phyloP scores from a whole-genome alignment of 2,888 invertebrate genomes.

The Metopia argyrocephala region DNA sequence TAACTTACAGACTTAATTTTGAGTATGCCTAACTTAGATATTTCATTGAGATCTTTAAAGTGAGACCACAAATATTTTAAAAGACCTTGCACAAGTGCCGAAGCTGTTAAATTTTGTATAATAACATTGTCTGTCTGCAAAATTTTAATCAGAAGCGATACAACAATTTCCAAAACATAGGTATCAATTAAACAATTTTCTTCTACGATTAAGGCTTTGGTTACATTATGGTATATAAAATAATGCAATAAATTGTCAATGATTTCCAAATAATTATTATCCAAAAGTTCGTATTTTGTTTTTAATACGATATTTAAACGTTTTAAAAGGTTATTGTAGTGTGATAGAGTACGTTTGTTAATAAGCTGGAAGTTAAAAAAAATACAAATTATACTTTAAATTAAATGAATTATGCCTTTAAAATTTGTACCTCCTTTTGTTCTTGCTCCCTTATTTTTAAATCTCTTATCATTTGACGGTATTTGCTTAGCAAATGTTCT shows the following conservation, averaged over 20 bases:
- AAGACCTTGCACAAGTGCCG: conserved; percentile 17
- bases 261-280: conserved; percentile 22
- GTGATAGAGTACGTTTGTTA: background rate
- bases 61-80: conserved; percentile 29
- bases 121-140: background rate
- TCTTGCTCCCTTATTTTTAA: conserved; percentile 22
- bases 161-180: conserved; percentile 61
- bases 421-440: conserved; percentile 29
- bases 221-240: conserved; percentile 15
- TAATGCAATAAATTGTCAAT: conserved; percentile 6
- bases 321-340: conserved; percentile 41
- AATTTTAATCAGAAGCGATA: conserved; percentile 42
- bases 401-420: background rate
- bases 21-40: conserved; percentile 35
- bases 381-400: no score
- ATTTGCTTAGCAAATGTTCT: conserved; percentile 36
- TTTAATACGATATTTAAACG: conserved; percentile 59
- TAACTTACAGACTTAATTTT: conserved; percentile 58
- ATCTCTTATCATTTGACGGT: conserved; percentile 37
- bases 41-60: conserved; percentile 34
- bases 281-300: conserved; percentile 49
- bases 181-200: conserved; percentile 52
- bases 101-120: background rate
- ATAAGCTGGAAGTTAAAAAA: conserved; percentile 1
- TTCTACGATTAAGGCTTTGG: background rate